These are phyloP conservation scores for Calephelis nemesis DNA, from an alignment of 1,140 invertebrate species.

Conservation along the genomic window DNA sequence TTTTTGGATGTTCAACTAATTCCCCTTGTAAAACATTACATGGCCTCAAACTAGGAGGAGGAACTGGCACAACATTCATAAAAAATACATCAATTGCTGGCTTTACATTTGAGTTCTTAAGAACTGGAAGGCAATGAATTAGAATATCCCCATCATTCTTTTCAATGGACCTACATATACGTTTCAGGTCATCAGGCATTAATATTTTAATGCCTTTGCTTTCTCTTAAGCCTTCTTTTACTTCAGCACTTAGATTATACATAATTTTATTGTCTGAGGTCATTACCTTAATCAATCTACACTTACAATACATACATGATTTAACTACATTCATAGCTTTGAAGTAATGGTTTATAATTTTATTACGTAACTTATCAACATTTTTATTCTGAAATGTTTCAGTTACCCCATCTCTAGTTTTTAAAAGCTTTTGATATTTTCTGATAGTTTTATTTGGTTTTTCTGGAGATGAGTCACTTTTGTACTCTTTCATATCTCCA, in stretches of 20 bases:
- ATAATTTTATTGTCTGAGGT: conserved; percentile 82
- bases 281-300: conserved; percentile 81
- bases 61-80: conserved; percentile 89
- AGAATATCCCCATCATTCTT: conserved; percentile 87
- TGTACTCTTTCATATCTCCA: conserved; percentile 60
- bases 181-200: conserved; percentile 83
- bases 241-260: conserved; percentile 71
- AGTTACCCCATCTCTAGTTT: conserved; percentile 60
- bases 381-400: conserved; percentile 80
- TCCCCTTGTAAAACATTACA: conserved; percentile 84
- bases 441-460: conserved; percentile 60
- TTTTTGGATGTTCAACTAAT: conserved; percentile 91
- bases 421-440: conserved; percentile 66
- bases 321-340: conserved; percentile 79
- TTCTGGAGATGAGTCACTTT: conserved; percentile 41
- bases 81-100: conserved; percentile 95
- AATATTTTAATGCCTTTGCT: conserved; percentile 74
- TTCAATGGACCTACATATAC: conserved; percentile 89
- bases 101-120: conserved; percentile 78
- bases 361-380: conserved; percentile 81
- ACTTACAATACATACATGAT: conserved; percentile 83
- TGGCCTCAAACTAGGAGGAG: conserved; percentile 92
- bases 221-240: conserved; percentile 32
- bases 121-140: conserved; percentile 85
- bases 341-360: conserved; percentile 81